phyloP scores from a whole-genome alignment of 2,113 vertebrate species.

The Athene cunicularia region DNA sequence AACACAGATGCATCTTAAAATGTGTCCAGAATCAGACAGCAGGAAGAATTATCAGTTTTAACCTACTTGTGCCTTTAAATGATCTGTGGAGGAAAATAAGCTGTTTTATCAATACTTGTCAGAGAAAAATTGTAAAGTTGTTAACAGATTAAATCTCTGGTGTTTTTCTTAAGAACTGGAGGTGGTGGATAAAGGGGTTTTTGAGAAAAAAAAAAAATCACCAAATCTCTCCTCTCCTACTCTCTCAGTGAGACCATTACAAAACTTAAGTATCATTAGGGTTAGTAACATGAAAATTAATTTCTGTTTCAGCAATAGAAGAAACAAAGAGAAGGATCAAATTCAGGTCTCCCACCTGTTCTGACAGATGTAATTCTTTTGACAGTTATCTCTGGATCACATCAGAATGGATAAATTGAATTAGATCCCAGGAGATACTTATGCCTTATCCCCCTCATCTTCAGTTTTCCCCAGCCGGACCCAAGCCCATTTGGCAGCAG shows the following conservation, averaged over 20 bases:
- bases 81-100: neutral
- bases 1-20: conserved; percentile 48
- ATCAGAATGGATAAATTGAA: neutral
- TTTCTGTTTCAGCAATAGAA: neutral
- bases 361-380: neutral
- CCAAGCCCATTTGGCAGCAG: neutral
- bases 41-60: neutral
- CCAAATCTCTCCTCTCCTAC: neutral
- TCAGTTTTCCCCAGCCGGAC: neutral
- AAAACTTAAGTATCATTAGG: neutral
- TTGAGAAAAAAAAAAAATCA: neutral
- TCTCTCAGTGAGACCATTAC: neutral
- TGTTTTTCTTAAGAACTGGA: neutral
- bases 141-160: neutral
- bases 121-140: neutral
- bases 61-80: neutral
- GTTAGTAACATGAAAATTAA: neutral
- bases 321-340: neutral
- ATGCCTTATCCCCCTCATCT: neutral
- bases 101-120: neutral
- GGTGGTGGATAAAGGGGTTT: neutral
- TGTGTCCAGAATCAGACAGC: neutral
- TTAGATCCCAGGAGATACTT: neutral
- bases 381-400: neutral
- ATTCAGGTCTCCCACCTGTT: neutral